Evolutionary conservation across 2,888 invertebrate species (phyloP).

Genomic region (Hanleya hanleyi): DNA sequence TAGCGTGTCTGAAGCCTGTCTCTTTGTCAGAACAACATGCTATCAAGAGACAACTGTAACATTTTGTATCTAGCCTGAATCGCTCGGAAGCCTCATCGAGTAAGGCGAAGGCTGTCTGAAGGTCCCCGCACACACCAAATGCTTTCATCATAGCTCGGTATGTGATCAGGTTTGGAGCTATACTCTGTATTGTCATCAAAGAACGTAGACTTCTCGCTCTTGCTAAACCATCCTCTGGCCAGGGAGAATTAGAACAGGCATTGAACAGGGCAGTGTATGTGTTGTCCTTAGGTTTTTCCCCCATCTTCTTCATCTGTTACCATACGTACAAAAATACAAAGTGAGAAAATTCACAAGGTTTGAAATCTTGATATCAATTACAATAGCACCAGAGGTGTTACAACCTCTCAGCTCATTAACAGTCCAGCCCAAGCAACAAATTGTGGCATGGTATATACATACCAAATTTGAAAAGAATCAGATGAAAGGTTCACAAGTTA

Average conservation of each 20-base stretch:
- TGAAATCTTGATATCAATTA: too few species aligned
- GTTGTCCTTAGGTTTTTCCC: constrained; percentile 80
- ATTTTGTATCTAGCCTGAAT: constrained; percentile 78
- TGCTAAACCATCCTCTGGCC: constrained; percentile 80
- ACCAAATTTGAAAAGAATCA: too few species aligned
- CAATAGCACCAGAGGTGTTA: too few species aligned
- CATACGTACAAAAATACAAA: too few species aligned
- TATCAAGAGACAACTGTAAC: constrained; percentile 87
- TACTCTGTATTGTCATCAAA: constrained; percentile 81
- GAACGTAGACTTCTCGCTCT: constrained; percentile 81
- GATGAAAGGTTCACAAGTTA: too few species aligned
- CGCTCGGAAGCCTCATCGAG: constrained; percentile 85
- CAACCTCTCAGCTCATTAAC: too few species aligned
- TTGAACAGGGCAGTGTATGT: constrained; percentile 91
- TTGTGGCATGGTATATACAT: too few species aligned
- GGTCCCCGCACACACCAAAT: constrained; percentile 87
- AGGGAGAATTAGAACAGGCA: constrained; percentile 87
- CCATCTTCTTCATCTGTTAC: constrained; percentile 84
- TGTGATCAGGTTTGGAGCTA: constrained; percentile 82
- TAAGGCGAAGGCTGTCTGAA: constrained; percentile 84
- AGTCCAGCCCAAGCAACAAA: too few species aligned
- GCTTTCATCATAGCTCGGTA: constrained; percentile 95
- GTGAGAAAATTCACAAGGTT: too few species aligned
- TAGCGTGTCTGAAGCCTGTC: constrained; percentile 86
- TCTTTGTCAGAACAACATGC: constrained; percentile 87